A percentile compares a stretch with the other conserved stretches of the same genome.
These are phyloP conservation scores for Poeciliopsis turneri DNA, from an alignment of 2,797 vertebrate species.

Conservation along the genomic window DNA sequence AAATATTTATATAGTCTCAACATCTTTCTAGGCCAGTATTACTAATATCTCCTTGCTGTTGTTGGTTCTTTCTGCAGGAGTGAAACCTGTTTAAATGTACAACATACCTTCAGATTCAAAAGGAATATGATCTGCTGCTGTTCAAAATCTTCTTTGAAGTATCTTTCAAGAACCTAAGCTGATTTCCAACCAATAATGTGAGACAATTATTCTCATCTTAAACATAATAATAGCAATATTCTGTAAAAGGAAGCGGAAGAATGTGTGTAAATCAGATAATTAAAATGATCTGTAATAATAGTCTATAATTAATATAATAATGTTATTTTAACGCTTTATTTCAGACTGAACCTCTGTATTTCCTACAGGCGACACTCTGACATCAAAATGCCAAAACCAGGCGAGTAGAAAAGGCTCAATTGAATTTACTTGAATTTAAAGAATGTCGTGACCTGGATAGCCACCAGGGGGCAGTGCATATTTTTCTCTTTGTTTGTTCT, in stretches of 20 bases:
- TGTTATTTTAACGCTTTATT: background rate
- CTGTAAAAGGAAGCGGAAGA: background rate
- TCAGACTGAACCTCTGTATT: background rate
- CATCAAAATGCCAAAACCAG: no score
- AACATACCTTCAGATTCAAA: background rate
- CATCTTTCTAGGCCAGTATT: background rate
- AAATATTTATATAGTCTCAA: background rate
- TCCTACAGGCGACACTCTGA: background rate
- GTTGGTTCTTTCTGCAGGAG: background rate
- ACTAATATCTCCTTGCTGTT: no score
- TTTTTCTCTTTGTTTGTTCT: background rate
- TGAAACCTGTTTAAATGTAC: background rate
- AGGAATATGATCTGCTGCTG: background rate
- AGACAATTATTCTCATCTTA: background rate
- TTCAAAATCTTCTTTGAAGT: background rate
- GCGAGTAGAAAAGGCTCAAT: no score
- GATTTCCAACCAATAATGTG: background rate
- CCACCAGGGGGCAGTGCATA: conserved; percentile 37
- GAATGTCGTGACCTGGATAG: background rate
- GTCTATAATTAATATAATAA: background rate
- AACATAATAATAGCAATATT: background rate
- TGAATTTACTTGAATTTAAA: no score
- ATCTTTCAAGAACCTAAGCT: background rate
- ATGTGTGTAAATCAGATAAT: background rate
- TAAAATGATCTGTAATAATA: background rate